These are phyloP conservation scores for Eristalis intricaria DNA, from an alignment of 2,888 invertebrate species.

Conservation along the genomic window DNA sequence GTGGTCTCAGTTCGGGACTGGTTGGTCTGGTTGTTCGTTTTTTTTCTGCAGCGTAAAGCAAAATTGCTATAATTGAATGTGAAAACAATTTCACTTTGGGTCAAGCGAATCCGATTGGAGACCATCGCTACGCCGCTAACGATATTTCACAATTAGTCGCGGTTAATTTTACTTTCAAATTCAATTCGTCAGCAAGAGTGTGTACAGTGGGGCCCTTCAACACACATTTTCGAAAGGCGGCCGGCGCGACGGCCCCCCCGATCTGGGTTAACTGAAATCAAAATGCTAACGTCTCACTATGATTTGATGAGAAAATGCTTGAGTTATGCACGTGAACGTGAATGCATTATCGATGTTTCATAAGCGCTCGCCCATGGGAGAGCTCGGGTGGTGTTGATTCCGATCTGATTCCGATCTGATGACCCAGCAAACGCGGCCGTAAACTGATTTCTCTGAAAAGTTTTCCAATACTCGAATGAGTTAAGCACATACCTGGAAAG, in stretches of 20 bases:
- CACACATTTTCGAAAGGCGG: background rate
- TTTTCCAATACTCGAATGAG: constrained; percentile 1
- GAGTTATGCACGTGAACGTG: background rate
- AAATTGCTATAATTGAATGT: constrained; percentile 50
- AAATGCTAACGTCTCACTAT: constrained; percentile 18
- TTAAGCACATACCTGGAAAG: constrained; percentile 58
- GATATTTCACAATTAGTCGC: constrained; percentile 20
- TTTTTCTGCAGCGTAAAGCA: constrained; percentile 13
- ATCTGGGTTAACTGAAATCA: constrained; percentile 29
- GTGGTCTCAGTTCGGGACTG: background rate
- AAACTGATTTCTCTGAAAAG: background rate
- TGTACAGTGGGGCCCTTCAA: background rate
- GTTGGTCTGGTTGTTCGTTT: background rate
- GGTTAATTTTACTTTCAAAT: constrained; percentile 12
- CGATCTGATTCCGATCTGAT: background rate
- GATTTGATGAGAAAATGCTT: background rate
- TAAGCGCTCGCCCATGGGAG: background rate
- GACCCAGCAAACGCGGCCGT: background rate
- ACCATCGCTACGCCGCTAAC: background rate
- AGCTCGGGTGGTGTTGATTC: background rate
- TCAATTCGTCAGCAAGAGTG: background rate
- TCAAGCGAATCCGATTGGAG: constrained; percentile 2
- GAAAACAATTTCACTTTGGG: constrained; percentile 43
- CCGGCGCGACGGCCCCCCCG: background rate
- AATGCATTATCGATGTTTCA: constrained; percentile 5